A percentile compares a stretch with the other conserved stretches of the same genome.
Conservation (phyloP, 2,113 vertebrate species). For the Atrichornis clamosus region DNA sequence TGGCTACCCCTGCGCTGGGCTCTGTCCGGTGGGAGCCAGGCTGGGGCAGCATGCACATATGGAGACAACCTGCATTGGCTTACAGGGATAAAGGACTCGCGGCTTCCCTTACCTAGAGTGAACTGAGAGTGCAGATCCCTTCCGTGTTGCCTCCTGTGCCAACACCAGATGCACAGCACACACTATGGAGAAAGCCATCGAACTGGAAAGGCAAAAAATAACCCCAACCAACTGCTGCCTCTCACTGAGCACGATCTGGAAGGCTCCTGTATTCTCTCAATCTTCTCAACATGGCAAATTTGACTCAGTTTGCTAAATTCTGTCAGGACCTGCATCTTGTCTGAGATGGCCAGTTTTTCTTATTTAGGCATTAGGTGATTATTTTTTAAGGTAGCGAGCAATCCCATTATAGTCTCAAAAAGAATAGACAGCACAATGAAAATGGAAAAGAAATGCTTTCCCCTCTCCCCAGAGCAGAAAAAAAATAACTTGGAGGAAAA, state of each 20-base stretch:
- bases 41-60: neutral
- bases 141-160: neutral
- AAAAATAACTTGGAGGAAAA: neutral
- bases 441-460: neutral
- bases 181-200: neutral
- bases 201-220: neutral
- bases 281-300: neutral
- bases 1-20: neutral
- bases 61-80: neutral
- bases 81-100: neutral
- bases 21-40: neutral
- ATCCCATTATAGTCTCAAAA: neutral
- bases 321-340: neutral
- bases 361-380: neutral
- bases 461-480: neutral
- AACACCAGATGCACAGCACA: neutral
- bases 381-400: neutral
- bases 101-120: neutral
- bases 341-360: neutral
- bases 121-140: neutral
- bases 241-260: neutral
- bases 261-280: neutral
- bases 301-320: neutral
- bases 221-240: neutral
- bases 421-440: neutral